Percentiles rank a stretch among this genome's conserved stretches.
These are phyloP conservation scores for Thalassarche chlororhynchos DNA, from an alignment of 2,113 vertebrate species.

Conservation along the genomic window DNA sequence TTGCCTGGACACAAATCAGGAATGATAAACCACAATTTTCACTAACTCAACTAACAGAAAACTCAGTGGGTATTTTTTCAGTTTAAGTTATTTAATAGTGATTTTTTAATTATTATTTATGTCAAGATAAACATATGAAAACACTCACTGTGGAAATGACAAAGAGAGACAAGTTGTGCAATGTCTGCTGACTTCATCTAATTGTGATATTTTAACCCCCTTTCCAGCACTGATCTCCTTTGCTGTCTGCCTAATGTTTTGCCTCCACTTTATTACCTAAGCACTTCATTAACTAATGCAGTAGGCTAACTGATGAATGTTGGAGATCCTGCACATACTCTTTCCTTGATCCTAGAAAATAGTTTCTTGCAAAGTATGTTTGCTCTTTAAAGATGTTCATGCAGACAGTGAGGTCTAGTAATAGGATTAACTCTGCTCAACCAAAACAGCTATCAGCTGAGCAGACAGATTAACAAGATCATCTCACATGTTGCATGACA, in stretches of 20 bases:
- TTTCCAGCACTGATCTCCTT: not conserved
- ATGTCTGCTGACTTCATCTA: not conserved
- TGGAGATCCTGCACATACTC: not conserved
- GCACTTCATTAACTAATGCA: not conserved
- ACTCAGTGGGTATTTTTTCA: not conserved
- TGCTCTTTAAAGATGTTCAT: conserved; percentile 1
- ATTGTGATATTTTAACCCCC: not conserved
- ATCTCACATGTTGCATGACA: conserved; percentile 42
- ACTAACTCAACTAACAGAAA: not conserved
- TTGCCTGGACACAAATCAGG: not conserved
- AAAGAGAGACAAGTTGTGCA: not conserved
- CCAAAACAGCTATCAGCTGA: conserved; percentile 30
- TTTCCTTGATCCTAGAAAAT: not conserved
- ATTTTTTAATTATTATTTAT: not conserved
- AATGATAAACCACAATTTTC: not conserved
- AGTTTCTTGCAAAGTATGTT: not conserved
- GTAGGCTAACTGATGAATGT: not conserved
- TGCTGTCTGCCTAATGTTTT: not conserved
- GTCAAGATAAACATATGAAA: not conserved
- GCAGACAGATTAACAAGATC: conserved; percentile 37
- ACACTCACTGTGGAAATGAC: not conserved
- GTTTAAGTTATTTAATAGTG: not conserved
- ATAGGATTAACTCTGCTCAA: conserved; percentile 45
- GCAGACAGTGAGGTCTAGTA: not conserved
- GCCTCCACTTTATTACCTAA: not conserved